These are phyloP conservation scores for Rutilus rutilus DNA, from an alignment of 2,113 vertebrate genomes.

Conservation along the genomic window DNA sequence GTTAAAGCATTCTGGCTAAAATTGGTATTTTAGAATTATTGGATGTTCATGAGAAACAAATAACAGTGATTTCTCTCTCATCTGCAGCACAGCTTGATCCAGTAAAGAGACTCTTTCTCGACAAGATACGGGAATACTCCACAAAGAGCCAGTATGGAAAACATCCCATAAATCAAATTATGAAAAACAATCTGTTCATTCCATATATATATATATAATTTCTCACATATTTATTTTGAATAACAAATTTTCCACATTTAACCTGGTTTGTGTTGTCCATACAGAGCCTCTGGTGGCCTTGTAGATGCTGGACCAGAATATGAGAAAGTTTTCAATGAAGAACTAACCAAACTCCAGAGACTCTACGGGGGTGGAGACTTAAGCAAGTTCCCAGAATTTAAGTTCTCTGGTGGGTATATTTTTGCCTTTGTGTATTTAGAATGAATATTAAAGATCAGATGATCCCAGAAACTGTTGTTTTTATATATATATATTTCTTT, in stretches of 20 bases:
- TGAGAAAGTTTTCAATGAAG: constrained; percentile 77
- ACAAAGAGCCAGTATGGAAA: constrained; percentile 78
- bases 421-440: background rate
- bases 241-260: background rate
- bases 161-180: background rate
- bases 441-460: background rate
- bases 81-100: constrained; percentile 74
- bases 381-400: constrained; percentile 81
- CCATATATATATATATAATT: background rate
- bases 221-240: constrained; percentile 5
- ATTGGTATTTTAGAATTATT: background rate
- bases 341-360: constrained; percentile 78
- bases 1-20: too few species aligned
- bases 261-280: constrained; percentile 8
- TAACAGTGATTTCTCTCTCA: background rate
- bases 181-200: background rate
- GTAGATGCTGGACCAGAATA: constrained; percentile 81
- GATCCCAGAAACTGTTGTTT: background rate
- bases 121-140: constrained; percentile 82
- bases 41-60: background rate
- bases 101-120: constrained; percentile 82
- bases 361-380: constrained; percentile 80
- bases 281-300: constrained; percentile 78
- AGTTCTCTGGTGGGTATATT: constrained; percentile 77
- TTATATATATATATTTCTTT: too few species aligned